These are phyloP conservation scores for Todus mexicanus DNA, from an alignment of 2,797 vertebrate species.

Conservation along the genomic window DNA sequence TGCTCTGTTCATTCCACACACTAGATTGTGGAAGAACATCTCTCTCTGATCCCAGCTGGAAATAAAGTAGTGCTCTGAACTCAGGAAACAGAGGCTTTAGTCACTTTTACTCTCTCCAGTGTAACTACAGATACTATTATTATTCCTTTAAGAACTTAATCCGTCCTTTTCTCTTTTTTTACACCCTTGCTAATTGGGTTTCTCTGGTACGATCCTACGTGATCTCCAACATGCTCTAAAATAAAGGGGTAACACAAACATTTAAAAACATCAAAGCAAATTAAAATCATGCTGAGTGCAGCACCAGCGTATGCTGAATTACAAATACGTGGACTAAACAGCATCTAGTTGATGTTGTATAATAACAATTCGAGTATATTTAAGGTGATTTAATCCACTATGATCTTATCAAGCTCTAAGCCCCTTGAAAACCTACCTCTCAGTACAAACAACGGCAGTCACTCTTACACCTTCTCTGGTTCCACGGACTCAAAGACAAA, in stretches of 20 bases:
- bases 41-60: conserved; percentile 1
- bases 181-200: not conserved
- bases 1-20: not conserved
- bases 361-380: not conserved
- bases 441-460: not conserved
- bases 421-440: not conserved
- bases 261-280: not conserved
- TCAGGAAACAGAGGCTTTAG: not conserved
- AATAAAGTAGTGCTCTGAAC: not conserved
- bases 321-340: not conserved
- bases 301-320: not conserved
- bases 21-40: not conserved
- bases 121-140: not conserved
- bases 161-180: not conserved
- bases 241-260: not conserved
- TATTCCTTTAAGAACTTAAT: conserved; percentile 36
- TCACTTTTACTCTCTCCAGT: not conserved
- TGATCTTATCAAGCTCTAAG: not conserved
- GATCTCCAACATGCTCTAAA: not conserved
- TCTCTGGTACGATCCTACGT: not conserved
- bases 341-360: not conserved
- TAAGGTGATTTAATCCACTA: not conserved
- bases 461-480: not conserved
- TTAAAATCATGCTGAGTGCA: not conserved
- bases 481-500: not conserved